phyloP scores from a whole-genome alignment of 2,797 vertebrate species.

The Clarias platycephalus region DNA sequence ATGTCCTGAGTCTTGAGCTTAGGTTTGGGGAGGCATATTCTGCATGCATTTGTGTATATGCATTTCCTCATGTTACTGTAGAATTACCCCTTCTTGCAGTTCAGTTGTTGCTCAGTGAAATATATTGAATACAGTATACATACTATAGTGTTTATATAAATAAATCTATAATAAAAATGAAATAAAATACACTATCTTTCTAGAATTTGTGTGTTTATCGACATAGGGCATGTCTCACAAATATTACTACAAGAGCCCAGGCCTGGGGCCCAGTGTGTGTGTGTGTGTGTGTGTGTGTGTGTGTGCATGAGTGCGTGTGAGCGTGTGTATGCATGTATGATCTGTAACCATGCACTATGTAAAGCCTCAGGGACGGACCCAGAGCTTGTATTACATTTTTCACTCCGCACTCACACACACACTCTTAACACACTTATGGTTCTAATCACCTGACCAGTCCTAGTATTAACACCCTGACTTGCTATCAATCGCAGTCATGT shows the following conservation, averaged over 20 bases:
- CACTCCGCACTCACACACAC: slow-evolving; percentile 51
- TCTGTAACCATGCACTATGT: slow-evolving; percentile 44
- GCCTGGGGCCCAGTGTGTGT: slow-evolving; percentile 16
- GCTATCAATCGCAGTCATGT: slow-evolving; percentile 61
- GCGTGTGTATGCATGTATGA: slow-evolving; percentile 32
- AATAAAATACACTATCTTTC: not conserved
- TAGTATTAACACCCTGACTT: slow-evolving; percentile 59
- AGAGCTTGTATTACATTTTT: slow-evolving; percentile 60
- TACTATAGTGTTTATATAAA: not conserved
- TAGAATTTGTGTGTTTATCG: not conserved
- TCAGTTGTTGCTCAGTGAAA: not conserved
- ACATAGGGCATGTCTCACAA: not conserved
- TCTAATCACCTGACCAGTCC: slow-evolving; percentile 67
- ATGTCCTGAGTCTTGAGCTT: not conserved
- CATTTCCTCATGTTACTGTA: not conserved
- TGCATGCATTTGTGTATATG: not conserved
- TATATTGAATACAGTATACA: not conserved
- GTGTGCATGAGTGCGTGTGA: slow-evolving; percentile 45
- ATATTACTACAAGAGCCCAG: slow-evolving; percentile 11
- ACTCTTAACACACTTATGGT: slow-evolving; percentile 59
- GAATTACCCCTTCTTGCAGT: not conserved
- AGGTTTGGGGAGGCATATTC: not conserved
- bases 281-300: slow-evolving; percentile 30
- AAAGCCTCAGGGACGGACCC: slow-evolving; percentile 51
- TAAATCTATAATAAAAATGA: not conserved